These are phyloP conservation scores for Diaperis boleti DNA, from an alignment of 2,888 invertebrate species.

Conservation along the genomic window DNA sequence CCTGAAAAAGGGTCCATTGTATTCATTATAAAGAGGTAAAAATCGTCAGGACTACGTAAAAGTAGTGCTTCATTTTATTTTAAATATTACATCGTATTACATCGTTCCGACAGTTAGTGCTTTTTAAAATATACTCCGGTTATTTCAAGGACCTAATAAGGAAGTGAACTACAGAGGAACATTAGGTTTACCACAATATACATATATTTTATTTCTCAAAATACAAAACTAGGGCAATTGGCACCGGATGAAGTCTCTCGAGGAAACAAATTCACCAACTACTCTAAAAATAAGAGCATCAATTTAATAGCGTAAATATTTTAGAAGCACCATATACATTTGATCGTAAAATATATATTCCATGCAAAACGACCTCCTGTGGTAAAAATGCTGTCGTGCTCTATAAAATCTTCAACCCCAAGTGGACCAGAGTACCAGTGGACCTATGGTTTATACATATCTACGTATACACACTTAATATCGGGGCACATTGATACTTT, in stretches of 20 bases:
- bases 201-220: slow-evolving; percentile 1
- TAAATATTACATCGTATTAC: no score
- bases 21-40: no score
- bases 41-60: no score
- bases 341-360: neutral
- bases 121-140: no score
- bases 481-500: neutral
- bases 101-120: no score
- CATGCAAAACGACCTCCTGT: neutral
- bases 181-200: no score
- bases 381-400: neutral
- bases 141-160: no score
- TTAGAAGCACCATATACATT: neutral
- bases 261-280: neutral
- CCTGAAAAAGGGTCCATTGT: no score
- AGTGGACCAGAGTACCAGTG: no score
- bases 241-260: neutral
- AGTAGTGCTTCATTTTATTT: no score
- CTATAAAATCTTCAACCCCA: no score
- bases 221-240: neutral
- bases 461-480: neutral
- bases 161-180: no score
- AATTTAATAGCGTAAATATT: neutral
- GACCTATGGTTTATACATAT: neutral
- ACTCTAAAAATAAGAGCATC: neutral